A percentile compares a stretch with the other conserved stretches of the same genome.
phyloP scores from a whole-genome alignment of 2,888 invertebrate species.

The Dusona sp. region DNA sequence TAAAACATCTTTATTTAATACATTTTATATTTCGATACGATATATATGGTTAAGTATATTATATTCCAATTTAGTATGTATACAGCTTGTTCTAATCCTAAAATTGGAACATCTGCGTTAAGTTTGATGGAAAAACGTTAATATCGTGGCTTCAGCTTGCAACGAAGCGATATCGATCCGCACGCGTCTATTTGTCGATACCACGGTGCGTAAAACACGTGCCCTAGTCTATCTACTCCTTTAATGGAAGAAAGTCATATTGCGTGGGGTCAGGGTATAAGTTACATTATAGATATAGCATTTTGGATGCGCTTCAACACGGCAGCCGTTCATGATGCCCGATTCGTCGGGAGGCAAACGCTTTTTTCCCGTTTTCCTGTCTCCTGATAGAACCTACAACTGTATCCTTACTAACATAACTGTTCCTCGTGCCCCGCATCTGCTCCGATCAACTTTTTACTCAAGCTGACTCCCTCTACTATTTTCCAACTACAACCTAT shows the following conservation, averaged over 20 bases:
- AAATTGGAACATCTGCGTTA: constrained; percentile 63
- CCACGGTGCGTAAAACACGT: constrained; percentile 59
- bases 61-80: constrained; percentile 18
- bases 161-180: constrained; percentile 58
- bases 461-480: constrained; percentile 45
- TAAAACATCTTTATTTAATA: neutral
- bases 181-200: constrained; percentile 64
- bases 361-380: constrained; percentile 37
- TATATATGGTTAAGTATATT: neutral
- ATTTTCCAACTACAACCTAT: constrained; percentile 53
- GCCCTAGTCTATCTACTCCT: constrained; percentile 21
- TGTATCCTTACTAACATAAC: constrained; percentile 52
- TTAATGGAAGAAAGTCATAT: constrained; percentile 46
- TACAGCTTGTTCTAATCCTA: constrained; percentile 33
- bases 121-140: constrained; percentile 55
- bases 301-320: constrained; percentile 35
- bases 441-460: constrained; percentile 44
- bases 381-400: constrained; percentile 34
- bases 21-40: neutral
- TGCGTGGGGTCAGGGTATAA: constrained; percentile 56
- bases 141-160: constrained; percentile 58
- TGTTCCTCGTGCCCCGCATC: constrained; percentile 60
- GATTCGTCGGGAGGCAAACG: constrained; percentile 41
- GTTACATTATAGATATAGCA: constrained; percentile 65
- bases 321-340: constrained; percentile 50